A percentile compares a stretch with the other conserved stretches of the same genome.
Conservation (phyloP, 2,113 vertebrate genomes). For the Lipophrys pholis region DNA sequence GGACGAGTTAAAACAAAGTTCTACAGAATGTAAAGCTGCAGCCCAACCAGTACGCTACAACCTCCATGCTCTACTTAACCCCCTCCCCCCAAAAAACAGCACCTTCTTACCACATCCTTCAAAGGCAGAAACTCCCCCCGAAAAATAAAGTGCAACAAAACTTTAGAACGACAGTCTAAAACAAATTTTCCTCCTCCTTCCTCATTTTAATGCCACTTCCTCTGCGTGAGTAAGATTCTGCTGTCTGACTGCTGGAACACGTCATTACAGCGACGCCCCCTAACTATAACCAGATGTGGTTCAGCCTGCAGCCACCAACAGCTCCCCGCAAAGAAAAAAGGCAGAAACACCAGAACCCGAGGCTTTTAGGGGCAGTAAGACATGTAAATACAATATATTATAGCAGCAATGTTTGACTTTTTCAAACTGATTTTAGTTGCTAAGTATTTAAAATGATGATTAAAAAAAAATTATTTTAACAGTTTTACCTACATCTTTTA, state of each 20-base stretch:
- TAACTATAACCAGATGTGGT: constrained; percentile 76
- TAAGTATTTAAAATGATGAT: too few relatives aligned
- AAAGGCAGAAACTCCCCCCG: background rate
- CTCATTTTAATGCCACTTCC: constrained; percentile 77
- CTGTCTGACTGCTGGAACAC: constrained; percentile 1
- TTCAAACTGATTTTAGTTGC: too few relatives aligned
- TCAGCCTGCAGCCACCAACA: constrained; percentile 4
- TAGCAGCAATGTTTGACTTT: too few relatives aligned
- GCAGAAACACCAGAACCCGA: background rate
- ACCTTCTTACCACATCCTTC: constrained; percentile 53
- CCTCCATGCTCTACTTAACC: background rate
- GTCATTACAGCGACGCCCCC: constrained; percentile 32
- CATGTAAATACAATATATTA: too few relatives aligned
- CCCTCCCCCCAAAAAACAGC: background rate
- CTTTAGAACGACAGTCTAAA: constrained; percentile 32
- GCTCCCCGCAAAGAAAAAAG: background rate
- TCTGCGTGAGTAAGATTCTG: constrained; percentile 41
- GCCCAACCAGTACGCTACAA: background rate
- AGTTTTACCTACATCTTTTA: too few relatives aligned
- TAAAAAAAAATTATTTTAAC: too few relatives aligned
- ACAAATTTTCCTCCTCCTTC: constrained; percentile 55
- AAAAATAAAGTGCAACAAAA: constrained; percentile 15
- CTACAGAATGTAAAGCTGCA: background rate
- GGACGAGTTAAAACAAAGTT: constrained; percentile 2
- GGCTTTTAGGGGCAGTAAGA: constrained; percentile 2